Conservation (phyloP, 2,888 invertebrate genomes). For the Nephrotoma appendiculata region DNA sequence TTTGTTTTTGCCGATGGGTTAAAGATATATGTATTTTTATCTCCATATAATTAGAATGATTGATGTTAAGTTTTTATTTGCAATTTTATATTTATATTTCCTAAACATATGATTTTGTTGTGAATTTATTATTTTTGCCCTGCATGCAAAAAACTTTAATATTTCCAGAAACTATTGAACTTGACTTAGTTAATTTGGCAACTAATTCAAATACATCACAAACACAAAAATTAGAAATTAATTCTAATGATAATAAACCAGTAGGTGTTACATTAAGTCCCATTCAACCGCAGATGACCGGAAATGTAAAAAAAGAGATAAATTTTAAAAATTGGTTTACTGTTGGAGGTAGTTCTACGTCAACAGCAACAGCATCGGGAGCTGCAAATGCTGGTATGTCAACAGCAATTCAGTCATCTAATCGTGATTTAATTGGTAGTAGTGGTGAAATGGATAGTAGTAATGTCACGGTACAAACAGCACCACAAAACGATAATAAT, state of each 20-base stretch:
- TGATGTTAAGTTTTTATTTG: background rate
- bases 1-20: too few species aligned
- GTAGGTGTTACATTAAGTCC: conserved; percentile 13
- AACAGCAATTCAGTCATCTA: background rate
- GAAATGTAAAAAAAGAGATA: conserved; percentile 15
- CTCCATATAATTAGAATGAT: background rate
- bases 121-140: conserved; percentile 8
- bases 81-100: background rate
- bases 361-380: background rate
- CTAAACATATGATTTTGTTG: conserved; percentile 5
- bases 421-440: background rate
- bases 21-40: background rate
- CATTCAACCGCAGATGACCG: conserved; percentile 11
- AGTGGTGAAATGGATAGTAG: background rate
- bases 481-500: background rate
- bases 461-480: background rate
- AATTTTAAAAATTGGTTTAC: conserved; percentile 25
- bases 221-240: conserved; percentile 2
- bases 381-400: background rate
- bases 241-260: conserved; percentile 8
- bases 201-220: conserved; percentile 11
- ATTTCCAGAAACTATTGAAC: conserved; percentile 16
- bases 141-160: background rate
- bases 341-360: conserved; percentile 5
- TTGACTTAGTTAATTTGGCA: conserved; percentile 16